Percentiles rank a stretch among this genome's conserved stretches.
phyloP scores from a whole-genome alignment of 2,113 vertebrate species.

The Phalacrocorax aristotelis region DNA sequence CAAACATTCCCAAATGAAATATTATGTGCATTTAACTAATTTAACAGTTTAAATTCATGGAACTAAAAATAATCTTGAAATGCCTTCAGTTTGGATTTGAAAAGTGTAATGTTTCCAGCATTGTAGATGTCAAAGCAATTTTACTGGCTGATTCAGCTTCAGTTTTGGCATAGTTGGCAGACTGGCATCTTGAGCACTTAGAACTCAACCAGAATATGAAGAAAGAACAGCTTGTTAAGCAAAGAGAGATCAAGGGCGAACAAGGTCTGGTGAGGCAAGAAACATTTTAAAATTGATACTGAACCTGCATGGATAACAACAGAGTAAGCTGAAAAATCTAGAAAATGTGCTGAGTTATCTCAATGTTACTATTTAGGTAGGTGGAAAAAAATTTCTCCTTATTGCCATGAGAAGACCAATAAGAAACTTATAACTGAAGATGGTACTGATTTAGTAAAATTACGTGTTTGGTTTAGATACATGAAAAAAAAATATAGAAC shows the following conservation, averaged over 20 bases:
- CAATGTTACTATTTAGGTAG: not conserved
- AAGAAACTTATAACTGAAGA: not conserved
- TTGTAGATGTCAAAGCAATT: conserved; percentile 15
- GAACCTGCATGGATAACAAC: not conserved
- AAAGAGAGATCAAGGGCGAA: conserved; percentile 42
- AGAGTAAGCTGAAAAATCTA: not conserved
- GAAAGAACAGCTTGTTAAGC: conserved; percentile 48
- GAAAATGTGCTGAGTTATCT: not conserved
- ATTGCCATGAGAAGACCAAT: not conserved
- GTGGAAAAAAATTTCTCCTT: not conserved
- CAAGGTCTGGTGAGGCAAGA: conserved; percentile 20
- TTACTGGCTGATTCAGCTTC: conserved; percentile 36
- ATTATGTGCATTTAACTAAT: not conserved
- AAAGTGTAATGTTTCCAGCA: not conserved
- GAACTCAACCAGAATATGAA: conserved; percentile 31
- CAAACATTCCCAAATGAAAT: not conserved
- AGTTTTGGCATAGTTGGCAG: conserved; percentile 36
- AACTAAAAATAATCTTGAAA: conserved; percentile 37
- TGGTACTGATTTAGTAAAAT: not conserved
- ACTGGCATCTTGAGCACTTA: conserved; percentile 16
- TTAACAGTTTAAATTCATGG: not conserved
- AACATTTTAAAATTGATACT: conserved; percentile 1
- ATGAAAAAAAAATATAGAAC: not conserved
- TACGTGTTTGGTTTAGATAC: not conserved
- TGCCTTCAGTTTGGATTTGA: not conserved